These are phyloP conservation scores for Mongoloraphidia duomilia DNA, from an alignment of 2,888 invertebrate species.

Conservation along the genomic window DNA sequence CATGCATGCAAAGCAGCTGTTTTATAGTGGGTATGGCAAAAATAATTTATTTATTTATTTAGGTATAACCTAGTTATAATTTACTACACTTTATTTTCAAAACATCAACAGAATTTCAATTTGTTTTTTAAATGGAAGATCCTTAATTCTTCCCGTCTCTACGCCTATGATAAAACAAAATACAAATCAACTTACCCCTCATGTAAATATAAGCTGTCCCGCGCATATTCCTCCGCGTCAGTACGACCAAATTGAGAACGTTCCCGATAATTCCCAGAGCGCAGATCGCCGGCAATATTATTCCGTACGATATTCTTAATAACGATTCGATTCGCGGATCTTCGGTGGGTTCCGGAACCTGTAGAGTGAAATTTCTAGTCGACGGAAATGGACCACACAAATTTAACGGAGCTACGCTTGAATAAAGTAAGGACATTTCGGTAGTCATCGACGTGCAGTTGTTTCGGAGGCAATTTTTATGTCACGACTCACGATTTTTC, in stretches of 20 bases:
- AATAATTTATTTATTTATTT: too few relatives aligned
- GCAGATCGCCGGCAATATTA: constrained; percentile 54
- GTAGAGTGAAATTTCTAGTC: constrained; percentile 22
- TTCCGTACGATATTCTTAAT: constrained; percentile 47
- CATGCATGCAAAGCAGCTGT: too few relatives aligned
- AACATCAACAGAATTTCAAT: too few relatives aligned
- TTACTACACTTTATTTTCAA: too few relatives aligned
- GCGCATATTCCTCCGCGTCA: constrained; percentile 61
- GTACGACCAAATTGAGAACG: constrained; percentile 60
- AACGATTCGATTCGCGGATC: constrained; percentile 44
- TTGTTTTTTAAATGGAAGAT: neutral
- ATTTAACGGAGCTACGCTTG: constrained; percentile 25
- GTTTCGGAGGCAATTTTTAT: too few relatives aligned
- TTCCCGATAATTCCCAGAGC: constrained; percentile 62
- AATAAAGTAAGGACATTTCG: constrained; percentile 28
- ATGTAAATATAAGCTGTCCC: constrained; percentile 70
- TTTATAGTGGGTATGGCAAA: too few relatives aligned
- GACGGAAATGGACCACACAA: constrained; percentile 23
- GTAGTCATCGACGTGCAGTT: too few relatives aligned
- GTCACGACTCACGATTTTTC: too few relatives aligned
- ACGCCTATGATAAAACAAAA: constrained; percentile 1
- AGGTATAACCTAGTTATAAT: too few relatives aligned
- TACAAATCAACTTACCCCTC: constrained; percentile 41
- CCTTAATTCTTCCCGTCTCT: neutral
- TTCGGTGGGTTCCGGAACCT: constrained; percentile 27